Percentiles rank a stretch among this genome's conserved stretches.
Conservation (phyloP, 1,140 invertebrate species). For the Calephelis virginiensis region DNA sequence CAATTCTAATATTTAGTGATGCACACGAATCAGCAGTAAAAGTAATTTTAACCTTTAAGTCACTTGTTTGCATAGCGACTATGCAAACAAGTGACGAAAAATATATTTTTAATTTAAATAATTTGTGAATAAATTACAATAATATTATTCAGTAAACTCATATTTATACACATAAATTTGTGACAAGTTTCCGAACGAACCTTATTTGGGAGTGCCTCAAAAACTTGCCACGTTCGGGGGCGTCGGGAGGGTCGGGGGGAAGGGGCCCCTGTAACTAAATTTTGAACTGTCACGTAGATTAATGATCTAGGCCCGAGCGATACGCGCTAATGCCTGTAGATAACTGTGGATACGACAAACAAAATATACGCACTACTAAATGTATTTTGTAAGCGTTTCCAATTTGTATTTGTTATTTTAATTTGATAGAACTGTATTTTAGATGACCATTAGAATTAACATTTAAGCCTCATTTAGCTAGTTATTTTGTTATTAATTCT, state of each 20-base stretch:
- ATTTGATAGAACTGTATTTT: too few relatives aligned
- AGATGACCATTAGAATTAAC: too few relatives aligned
- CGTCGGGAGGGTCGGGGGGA: slow-evolving; percentile 31
- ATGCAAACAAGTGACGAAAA: too few relatives aligned
- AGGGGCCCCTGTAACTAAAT: slow-evolving; percentile 75
- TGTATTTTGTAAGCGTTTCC: slow-evolving; percentile 1
- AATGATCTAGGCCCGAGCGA: slow-evolving; percentile 74
- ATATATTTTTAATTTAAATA: too few relatives aligned
- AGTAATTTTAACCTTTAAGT: too few relatives aligned
- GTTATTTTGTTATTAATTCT: too few relatives aligned
- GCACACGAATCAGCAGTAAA: too few relatives aligned
- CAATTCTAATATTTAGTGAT: too few relatives aligned
- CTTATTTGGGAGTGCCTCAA: slow-evolving; percentile 40
- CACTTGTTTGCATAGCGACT: too few relatives aligned
- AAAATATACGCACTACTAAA: background rate
- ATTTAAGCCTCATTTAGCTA: too few relatives aligned
- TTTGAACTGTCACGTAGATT: slow-evolving; percentile 79
- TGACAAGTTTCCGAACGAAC: slow-evolving; percentile 30
- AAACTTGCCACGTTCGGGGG: slow-evolving; percentile 44
- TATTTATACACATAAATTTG: slow-evolving; percentile 21
- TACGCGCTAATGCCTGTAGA: slow-evolving; percentile 70
- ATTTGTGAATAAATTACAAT: too few relatives aligned
- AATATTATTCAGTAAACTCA: background rate
- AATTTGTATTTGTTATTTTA: background rate
- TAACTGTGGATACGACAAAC: slow-evolving; percentile 59